Base-by-base conservation (phyloP, 2,888 invertebrate genomes). In the Germaria angustata region DNA sequence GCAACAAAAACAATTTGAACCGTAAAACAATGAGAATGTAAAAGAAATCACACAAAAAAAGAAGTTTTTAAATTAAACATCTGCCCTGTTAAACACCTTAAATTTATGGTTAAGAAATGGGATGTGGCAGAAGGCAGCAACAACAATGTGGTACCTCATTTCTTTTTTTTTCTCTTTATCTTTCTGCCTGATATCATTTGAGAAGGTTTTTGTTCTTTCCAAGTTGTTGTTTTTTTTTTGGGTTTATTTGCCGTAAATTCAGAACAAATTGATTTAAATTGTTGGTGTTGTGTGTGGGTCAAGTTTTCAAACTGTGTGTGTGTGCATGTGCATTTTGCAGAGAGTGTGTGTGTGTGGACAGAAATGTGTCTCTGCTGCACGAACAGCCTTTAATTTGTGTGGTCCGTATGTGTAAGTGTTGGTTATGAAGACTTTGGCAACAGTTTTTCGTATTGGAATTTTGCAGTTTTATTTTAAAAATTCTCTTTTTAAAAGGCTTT, bases 261-360 rank as follows among this genome's bases (percentile, higher is more conserved):
- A 59, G 41, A 71, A 77, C 71, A 81, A 81, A 81, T 81, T 81
- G 77, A 72, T 77, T 81, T 77, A 81, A 77, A 81, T 81, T 72
- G 71, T 72, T 81, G 46, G 32, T 61, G 53, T 53, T 34, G 32
- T 44, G 44, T 75, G 34, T 44, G 63, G 65, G 65, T 55, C 44
- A 53, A 53, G 44, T 44, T 75, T 63, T 73, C 0, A 61, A 11
- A 22, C 5, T 9, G 22, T 17, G 15, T 7, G 13, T 11, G 3
- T 46, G 41, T 24, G 24, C n/a, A n/a, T 17, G 8, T 39, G 44
- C 11, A 24, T 61, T 28, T 28, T 11, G 2, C 3, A 13, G 1
- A 0, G 51, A 39, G 36, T 15, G 36, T 11, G 9, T 15, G 15
- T 24, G 11, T 24, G 36, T 36, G 22, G 3, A 2, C 2, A 22